Conservation (phyloP, 2,888 invertebrate genomes). For the Dicyrtoma fusca region DNA sequence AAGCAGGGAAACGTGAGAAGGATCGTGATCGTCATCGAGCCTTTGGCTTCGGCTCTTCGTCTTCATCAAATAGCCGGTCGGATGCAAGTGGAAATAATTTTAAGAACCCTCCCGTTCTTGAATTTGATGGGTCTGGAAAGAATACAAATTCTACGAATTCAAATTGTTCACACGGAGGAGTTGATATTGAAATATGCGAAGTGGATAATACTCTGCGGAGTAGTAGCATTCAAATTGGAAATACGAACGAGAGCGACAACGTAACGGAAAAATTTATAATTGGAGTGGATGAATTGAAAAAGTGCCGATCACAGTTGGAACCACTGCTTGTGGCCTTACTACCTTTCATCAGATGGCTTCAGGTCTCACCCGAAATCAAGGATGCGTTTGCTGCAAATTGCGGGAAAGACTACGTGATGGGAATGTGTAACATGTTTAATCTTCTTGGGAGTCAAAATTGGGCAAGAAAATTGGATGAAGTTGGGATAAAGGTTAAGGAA, state of each 20-base stretch:
- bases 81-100: slow-evolving; percentile 42
- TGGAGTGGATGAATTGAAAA: slow-evolving; percentile 43
- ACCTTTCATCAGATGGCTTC: slow-evolving; percentile 53
- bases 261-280: slow-evolving; percentile 33
- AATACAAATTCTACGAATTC: slow-evolving; percentile 21
- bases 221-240: neutral
- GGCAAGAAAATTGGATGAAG: slow-evolving; percentile 32
- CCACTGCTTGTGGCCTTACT: slow-evolving; percentile 45
- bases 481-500: slow-evolving; percentile 20
- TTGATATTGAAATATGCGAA: slow-evolving; percentile 2
- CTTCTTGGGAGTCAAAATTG: slow-evolving; percentile 48
- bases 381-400: slow-evolving; percentile 52
- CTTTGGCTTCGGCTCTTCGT: slow-evolving; percentile 48
- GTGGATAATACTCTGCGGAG: neutral
- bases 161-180: slow-evolving; percentile 14
- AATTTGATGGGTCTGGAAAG: slow-evolving; percentile 30
- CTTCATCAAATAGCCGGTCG: slow-evolving; percentile 47
- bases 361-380: slow-evolving; percentile 48
- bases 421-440: slow-evolving; percentile 47
- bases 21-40: slow-evolving; percentile 33
- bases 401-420: slow-evolving; percentile 49
- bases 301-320: slow-evolving; percentile 45
- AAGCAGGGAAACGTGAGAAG: neutral
- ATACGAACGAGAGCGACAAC: neutral
- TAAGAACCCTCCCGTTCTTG: slow-evolving; percentile 10